These are phyloP conservation scores for Chaetorhynchus papuensis DNA, from an alignment of 2,113 vertebrate species.

Conservation along the genomic window DNA sequence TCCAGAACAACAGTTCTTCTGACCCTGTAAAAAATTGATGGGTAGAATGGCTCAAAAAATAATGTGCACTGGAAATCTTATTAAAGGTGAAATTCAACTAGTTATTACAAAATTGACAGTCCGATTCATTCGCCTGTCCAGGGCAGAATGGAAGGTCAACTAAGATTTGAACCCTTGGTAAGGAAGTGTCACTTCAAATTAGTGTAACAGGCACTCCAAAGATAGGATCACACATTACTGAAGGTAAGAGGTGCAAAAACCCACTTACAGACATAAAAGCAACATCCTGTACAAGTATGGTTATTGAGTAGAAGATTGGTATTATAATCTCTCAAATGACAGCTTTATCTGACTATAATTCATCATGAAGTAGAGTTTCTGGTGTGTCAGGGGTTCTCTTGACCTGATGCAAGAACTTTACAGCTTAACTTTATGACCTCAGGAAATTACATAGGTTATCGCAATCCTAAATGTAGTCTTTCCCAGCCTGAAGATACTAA, in stretches of 20 bases:
- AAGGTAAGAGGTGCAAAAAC: not conserved
- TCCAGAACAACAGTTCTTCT: not conserved
- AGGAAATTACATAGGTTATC: not conserved
- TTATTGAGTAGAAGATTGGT: not conserved
- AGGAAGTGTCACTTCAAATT: slow-evolving; percentile 23
- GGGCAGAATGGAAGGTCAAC: slow-evolving; percentile 12
- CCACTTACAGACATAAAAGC: not conserved
- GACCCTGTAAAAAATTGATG: not conserved
- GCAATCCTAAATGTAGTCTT: not conserved
- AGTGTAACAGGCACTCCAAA: slow-evolving; percentile 1
- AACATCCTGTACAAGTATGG: not conserved
- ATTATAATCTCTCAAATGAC: not conserved
- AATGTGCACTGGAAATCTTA: not conserved
- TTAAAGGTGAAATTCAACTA: slow-evolving; percentile 10
- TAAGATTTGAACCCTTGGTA: slow-evolving; percentile 14
- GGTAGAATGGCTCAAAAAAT: slow-evolving; percentile 7
- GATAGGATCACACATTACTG: not conserved
- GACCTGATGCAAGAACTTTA: not conserved
- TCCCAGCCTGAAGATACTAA: not conserved
- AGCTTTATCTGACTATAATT: not conserved
- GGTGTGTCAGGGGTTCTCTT: not conserved
- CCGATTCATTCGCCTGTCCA: not conserved
- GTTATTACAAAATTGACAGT: slow-evolving; percentile 24
- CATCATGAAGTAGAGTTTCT: not conserved
- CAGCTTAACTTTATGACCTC: not conserved